phyloP scores from a whole-genome alignment of 2,888 invertebrate genomes.

The Clusia tigrina region DNA sequence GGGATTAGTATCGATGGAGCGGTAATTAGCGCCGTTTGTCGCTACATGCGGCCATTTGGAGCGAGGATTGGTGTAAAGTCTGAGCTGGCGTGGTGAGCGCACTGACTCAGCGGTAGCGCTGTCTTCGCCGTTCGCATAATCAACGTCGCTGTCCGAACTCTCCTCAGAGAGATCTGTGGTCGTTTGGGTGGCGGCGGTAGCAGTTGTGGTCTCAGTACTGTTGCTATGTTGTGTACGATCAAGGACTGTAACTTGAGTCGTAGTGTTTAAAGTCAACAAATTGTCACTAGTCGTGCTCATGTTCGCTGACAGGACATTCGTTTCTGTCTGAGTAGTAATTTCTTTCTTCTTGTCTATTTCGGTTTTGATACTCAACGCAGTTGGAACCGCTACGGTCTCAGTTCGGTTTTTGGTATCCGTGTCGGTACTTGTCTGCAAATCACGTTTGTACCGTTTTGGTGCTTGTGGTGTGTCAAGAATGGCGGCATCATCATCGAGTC shows the following conservation, averaged over 20 bases:
- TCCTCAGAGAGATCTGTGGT: conserved; percentile 35
- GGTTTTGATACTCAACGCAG: conserved; percentile 17
- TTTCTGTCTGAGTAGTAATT: neutral
- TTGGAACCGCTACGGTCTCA: conserved; percentile 9
- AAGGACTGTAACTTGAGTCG: too few species aligned
- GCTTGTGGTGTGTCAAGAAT: neutral
- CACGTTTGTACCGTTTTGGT: conserved; percentile 37
- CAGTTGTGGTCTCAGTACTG: neutral
- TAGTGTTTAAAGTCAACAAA: too few species aligned
- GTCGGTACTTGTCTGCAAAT: conserved; percentile 22
- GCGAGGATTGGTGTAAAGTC: conserved; percentile 41
- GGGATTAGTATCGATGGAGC: conserved; percentile 50
- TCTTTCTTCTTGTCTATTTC: too few species aligned
- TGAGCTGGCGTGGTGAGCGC: conserved; percentile 56
- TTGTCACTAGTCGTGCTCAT: too few species aligned
- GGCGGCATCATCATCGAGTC: conserved; percentile 41
- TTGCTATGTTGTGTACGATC: too few species aligned
- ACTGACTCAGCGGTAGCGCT: conserved; percentile 49
- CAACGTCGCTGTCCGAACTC: conserved; percentile 32
- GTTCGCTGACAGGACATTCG: too few species aligned
- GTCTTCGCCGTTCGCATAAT: conserved; percentile 33
- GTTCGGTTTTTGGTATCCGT: neutral
- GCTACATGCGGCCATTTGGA: conserved; percentile 44
- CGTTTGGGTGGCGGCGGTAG: neutral
- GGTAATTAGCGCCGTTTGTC: conserved; percentile 41